These are phyloP conservation scores for Scleropages formosus DNA, from an alignment of 2,797 vertebrate species.

Conservation along the genomic window DNA sequence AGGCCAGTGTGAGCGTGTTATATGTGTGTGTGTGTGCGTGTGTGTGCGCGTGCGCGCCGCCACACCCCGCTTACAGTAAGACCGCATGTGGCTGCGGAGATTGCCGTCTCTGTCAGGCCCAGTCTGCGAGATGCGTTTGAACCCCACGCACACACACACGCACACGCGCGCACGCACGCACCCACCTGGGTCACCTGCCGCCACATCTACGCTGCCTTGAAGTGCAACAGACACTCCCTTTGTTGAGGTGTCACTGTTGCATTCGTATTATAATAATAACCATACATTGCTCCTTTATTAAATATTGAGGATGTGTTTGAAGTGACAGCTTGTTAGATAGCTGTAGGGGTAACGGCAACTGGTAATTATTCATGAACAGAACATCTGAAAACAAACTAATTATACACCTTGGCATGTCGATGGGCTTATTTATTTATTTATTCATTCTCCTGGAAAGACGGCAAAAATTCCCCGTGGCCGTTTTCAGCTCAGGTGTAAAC, in stretches of 20 bases:
- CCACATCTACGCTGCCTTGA: slow-evolving; percentile 29
- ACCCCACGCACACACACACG: neutral
- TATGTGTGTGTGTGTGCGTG: slow-evolving; percentile 2
- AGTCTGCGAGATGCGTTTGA: slow-evolving; percentile 16
- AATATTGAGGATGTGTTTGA: slow-evolving; percentile 82
- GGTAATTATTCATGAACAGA: slow-evolving; percentile 84
- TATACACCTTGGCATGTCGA: slow-evolving; percentile 74
- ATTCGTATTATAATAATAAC: slow-evolving; percentile 64
- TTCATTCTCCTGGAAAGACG: slow-evolving; percentile 55
- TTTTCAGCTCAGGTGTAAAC: slow-evolving; percentile 68
- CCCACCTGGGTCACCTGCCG: slow-evolving; percentile 25
- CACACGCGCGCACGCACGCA: neutral
- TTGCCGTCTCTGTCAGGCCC: slow-evolving; percentile 22
- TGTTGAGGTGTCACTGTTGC: slow-evolving; percentile 69
- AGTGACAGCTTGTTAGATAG: slow-evolving; percentile 81
- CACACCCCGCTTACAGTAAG: slow-evolving; percentile 8
- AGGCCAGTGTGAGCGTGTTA: too few species aligned
- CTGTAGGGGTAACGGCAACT: slow-evolving; percentile 77
- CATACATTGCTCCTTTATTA: slow-evolving; percentile 70
- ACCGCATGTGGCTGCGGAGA: neutral
- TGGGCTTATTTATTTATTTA: slow-evolving; percentile 53
- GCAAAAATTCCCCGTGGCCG: slow-evolving; percentile 69
- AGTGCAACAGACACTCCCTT: slow-evolving; percentile 38
- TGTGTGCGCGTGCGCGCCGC: neutral
- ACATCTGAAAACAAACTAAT: slow-evolving; percentile 83